phyloP scores from a whole-genome alignment of 2,113 vertebrate genomes.

The Merops nubicus region DNA sequence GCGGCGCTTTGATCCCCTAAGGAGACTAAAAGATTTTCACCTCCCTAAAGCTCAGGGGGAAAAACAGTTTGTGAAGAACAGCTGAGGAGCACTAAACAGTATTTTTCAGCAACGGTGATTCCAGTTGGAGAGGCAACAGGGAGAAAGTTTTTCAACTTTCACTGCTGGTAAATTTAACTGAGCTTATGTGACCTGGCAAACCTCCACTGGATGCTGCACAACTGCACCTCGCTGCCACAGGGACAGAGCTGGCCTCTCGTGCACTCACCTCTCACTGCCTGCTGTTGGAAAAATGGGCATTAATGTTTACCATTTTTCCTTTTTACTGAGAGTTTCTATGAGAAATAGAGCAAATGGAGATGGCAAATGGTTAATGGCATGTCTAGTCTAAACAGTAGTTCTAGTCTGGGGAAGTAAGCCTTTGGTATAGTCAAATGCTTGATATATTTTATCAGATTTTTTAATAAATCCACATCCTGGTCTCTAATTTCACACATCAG shows the following conservation, averaged over 20 bases:
- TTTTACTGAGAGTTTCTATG: not conserved
- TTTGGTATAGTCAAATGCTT: not conserved
- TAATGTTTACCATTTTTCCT: fast-evolving
- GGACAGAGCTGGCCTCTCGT: not conserved
- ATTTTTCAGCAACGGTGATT: not conserved
- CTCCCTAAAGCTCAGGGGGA: not conserved
- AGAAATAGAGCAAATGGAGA: too few species aligned
- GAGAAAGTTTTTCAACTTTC: not conserved
- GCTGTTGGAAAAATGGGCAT: not conserved
- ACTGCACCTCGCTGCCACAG: fast-evolving
- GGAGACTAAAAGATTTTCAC: not conserved
- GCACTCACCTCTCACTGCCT: fast-evolving
- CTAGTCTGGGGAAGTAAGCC: not conserved
- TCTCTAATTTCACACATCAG: not conserved
- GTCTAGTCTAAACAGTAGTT: not conserved
- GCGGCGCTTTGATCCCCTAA: fast-evolving
- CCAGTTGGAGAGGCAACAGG: not conserved
- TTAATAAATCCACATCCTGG: too few species aligned
- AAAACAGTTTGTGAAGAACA: not conserved
- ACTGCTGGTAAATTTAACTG: not conserved
- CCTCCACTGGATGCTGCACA: fast-evolving
- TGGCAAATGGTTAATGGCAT: not conserved
- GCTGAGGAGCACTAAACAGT: not conserved
- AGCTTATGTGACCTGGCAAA: not conserved
- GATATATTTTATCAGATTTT: not conserved